Evolutionary conservation across 2,888 invertebrate genomes (phyloP).

Genomic region (Campopleginae sp.): DNA sequence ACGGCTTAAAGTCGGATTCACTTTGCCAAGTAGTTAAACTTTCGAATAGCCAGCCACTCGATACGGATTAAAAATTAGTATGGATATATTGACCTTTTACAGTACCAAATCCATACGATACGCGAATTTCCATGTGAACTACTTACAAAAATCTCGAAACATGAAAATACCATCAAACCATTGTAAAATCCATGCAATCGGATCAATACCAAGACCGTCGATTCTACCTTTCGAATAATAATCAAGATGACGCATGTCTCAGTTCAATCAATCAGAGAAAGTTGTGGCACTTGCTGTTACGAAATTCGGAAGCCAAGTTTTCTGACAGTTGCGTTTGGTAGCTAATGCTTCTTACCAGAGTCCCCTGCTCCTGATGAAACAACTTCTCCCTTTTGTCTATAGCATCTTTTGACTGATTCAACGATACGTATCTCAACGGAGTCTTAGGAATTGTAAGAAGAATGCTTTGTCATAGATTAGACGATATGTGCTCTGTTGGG

Average conservation of each 20-base stretch:
- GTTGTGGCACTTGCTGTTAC: conserved; percentile 33
- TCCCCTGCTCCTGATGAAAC: conserved; percentile 2
- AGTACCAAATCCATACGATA: not conserved
- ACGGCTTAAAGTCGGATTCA: not conserved
- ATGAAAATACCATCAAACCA: not conserved
- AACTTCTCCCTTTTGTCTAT: not conserved
- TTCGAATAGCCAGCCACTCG: not conserved
- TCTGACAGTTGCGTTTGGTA: not conserved
- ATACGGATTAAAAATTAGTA: not conserved
- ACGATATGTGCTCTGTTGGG: conserved; percentile 48
- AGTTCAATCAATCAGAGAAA: not conserved
- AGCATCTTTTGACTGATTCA: conserved; percentile 72
- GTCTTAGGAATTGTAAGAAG: conserved; percentile 61
- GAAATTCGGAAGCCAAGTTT: conserved; percentile 62
- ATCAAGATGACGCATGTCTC: not conserved
- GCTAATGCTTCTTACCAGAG: conserved; percentile 32
- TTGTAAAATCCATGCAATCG: not conserved
- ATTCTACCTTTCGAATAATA: not conserved
- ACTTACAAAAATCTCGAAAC: not conserved
- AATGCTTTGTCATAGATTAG: conserved; percentile 12
- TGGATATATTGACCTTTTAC: not conserved
- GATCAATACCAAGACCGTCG: not conserved
- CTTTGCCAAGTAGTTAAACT: not conserved
- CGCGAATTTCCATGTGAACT: not conserved
- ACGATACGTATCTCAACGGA: conserved; percentile 65